Evolutionary conservation across 2,888 invertebrate species (phyloP), one percentile per base, ranked within the genome.

Genomic region (Zygothrica quintamaculata): DNA sequence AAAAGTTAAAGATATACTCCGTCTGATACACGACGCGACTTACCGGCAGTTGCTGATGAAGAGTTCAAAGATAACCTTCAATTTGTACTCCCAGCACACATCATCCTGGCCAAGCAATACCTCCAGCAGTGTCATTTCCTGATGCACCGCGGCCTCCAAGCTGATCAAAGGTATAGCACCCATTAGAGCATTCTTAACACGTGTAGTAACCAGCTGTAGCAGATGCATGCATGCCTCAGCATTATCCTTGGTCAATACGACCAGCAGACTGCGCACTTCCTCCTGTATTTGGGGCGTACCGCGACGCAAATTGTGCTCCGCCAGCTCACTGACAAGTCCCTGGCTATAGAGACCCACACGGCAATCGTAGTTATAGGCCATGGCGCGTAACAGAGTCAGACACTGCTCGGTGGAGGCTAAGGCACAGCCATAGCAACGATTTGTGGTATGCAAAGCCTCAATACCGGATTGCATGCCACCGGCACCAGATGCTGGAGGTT

Each of bases 401-500:
- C 98, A 99, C 90, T 98, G 98, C 89, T 98, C 97, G 0, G 98
- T 96, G 34, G 98, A 96, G 1, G 98, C 95, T 53, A 96, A 94
- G 1, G 98, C 96, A 88, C 97, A 97, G 0, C 97, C 97, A 90
- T 96, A 97, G 90, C 97, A 97, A 2, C 95, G 93, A 70, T 94
- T 94, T 0, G 92, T 91, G 1, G 89, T 86, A 15, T 76, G 84
- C 43, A 65, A 82, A 2, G 57, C 7, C 16, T 90, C 90, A 0
- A 76, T 86, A 0, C 77, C 65, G 1, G 77, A 65, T 3, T 66
- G 1, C 75, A 75, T 26, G 0, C 60, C 46, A 6, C 77, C 74
- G n/a, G n/a, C n/a, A 15, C 71, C 77, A 0, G 65, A 36, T 5
- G 33, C 16, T 0, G 65, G 15, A 0, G 82, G 73, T 52, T 89